Evolutionary conservation across 2,888 invertebrate species (phyloP).

Genomic region (Norana najaformis): DNA sequence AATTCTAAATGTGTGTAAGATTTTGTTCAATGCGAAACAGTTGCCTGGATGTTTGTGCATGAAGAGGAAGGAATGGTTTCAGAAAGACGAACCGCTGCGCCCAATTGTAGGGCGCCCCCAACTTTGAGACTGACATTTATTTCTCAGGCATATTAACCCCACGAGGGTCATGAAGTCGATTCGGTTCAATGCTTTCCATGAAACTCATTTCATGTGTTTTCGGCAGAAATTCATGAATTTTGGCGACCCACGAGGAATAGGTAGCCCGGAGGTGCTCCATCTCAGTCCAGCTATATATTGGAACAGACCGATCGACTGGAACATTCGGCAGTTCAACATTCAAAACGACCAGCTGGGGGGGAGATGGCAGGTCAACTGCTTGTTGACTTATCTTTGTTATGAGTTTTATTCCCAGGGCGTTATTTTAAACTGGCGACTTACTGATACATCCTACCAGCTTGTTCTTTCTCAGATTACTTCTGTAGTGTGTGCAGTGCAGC

Average conservation of each 20-base stretch:
- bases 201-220: not conserved
- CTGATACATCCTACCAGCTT: not conserved
- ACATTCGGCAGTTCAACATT: too few species aligned
- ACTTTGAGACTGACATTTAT: not conserved
- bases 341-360: not conserved
- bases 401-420: not conserved
- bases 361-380: not conserved
- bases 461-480: not conserved
- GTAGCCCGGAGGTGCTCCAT: too few species aligned
- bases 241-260: not conserved
- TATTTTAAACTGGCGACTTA: not conserved
- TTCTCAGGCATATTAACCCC: not conserved
- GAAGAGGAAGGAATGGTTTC: not conserved
- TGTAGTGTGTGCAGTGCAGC: not conserved
- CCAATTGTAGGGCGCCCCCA: not conserved
- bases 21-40: not conserved
- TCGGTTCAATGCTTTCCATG: not conserved
- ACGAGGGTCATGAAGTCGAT: not conserved
- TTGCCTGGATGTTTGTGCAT: not conserved
- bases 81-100: not conserved
- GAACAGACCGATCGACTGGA: not conserved
- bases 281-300: not conserved
- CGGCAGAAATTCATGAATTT: not conserved
- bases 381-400: not conserved
- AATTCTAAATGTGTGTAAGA: not conserved